These are phyloP conservation scores for Leptocoma aspasia DNA, from an alignment of 2,113 vertebrate species.

Conservation along the genomic window DNA sequence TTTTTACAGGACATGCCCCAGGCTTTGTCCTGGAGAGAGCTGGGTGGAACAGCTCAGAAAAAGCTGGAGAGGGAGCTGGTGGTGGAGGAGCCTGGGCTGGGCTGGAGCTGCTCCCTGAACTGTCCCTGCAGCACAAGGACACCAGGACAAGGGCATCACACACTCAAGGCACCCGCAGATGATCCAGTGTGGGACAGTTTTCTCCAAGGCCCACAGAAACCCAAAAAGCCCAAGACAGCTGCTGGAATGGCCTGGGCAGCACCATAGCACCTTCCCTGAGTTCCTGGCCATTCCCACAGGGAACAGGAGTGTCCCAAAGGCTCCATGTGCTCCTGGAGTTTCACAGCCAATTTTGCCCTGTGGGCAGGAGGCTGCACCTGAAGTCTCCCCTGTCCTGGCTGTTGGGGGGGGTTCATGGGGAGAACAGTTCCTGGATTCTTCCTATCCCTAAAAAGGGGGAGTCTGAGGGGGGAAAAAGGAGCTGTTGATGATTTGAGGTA, in stretches of 20 bases:
- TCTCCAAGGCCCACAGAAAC: not conserved
- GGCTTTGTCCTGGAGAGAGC: not conserved
- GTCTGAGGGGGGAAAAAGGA: not conserved
- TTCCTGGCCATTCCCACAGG: not conserved
- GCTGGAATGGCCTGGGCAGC: not conserved
- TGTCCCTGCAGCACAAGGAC: not conserved
- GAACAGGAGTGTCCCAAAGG: not conserved
- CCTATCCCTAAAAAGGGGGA: not conserved
- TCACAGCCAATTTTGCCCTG: not conserved
- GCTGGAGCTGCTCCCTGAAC: not conserved
- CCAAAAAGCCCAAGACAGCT: not conserved
- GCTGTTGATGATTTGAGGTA: not conserved
- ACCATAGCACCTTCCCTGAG: not conserved
- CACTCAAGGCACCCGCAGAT: not conserved
- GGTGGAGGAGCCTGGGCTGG: not conserved
- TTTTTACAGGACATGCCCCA: not conserved
- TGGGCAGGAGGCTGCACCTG: not conserved
- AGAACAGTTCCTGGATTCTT: not conserved
- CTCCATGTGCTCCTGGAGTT: accelerated
- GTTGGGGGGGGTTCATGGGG: not conserved
- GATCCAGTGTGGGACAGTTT: not conserved
- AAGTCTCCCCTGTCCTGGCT: not conserved
- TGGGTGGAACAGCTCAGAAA: not conserved
- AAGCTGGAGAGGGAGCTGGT: not conserved
- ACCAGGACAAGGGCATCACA: not conserved